A percentile compares a stretch with the other conserved stretches of the same genome.
These are phyloP conservation scores for Aspidoscelis tigris DNA, from an alignment of 2,113 vertebrate species.

Conservation along the genomic window DNA sequence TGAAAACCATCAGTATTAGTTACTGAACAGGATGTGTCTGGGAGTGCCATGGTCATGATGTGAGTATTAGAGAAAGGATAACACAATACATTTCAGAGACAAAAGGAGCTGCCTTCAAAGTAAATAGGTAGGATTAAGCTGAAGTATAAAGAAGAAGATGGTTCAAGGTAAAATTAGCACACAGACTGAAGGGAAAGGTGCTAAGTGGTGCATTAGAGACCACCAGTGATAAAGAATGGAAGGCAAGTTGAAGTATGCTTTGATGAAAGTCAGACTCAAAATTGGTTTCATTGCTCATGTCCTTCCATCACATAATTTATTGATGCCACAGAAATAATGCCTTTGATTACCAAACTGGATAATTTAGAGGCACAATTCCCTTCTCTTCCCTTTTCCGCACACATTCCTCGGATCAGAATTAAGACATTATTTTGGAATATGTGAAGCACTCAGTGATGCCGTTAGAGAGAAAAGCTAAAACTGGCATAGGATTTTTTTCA, in stretches of 20 bases:
- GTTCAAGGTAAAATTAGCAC: background rate
- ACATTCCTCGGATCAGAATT: slow-evolving; percentile 7
- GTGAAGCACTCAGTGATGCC: too few species aligned
- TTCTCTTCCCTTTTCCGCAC: background rate
- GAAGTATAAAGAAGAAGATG: background rate
- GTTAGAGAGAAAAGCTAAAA: too few species aligned
- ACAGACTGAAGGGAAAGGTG: slow-evolving; percentile 4
- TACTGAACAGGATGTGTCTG: slow-evolving; percentile 30
- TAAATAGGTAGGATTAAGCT: slow-evolving; percentile 17
- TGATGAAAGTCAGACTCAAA: background rate
- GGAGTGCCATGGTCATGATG: background rate
- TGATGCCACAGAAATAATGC: background rate
- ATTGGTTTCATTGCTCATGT: background rate
- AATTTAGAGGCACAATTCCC: background rate
- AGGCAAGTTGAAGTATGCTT: slow-evolving; percentile 6
- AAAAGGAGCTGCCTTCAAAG: slow-evolving; percentile 27
- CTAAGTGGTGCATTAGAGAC: slow-evolving; percentile 36
- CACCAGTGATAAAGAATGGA: slow-evolving; percentile 2
- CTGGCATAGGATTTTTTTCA: too few species aligned
- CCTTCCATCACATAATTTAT: background rate
- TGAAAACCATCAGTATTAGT: slow-evolving; percentile 15
- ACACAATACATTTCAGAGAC: background rate
- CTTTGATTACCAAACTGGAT: background rate
- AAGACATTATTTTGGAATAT: background rate
- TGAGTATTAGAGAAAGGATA: background rate